Percentiles rank a stretch among this genome's conserved stretches.
phyloP scores from a whole-genome alignment of 2,113 vertebrate species.

The Nesoenas mayeri region DNA sequence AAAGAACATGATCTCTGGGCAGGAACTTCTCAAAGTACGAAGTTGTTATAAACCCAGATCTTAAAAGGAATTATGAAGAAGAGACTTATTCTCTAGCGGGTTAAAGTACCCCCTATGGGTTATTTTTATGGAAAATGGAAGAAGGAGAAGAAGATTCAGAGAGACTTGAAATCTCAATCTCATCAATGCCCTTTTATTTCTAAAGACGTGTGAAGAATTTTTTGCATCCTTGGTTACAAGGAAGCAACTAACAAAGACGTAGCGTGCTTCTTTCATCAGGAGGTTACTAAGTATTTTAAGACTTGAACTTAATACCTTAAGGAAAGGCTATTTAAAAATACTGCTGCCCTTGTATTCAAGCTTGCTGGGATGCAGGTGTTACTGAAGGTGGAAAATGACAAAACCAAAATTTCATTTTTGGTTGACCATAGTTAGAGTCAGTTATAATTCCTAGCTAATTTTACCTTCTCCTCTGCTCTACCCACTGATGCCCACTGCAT shows the following conservation, averaged over 20 bases:
- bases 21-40: not conserved
- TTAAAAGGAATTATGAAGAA: not conserved
- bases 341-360: not conserved
- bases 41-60: not conserved
- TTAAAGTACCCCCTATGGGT: not conserved
- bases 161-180: not conserved
- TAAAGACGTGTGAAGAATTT: not conserved
- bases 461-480: not conserved
- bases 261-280: not conserved
- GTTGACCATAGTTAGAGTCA: not conserved
- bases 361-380: not conserved
- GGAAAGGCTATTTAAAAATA: not conserved
- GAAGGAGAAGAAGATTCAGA: not conserved
- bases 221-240: conserved; percentile 4
- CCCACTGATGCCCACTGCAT: not conserved
- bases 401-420: not conserved
- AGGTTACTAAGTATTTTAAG: not conserved
- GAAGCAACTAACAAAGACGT: not conserved
- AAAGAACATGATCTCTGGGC: not conserved
- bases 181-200: not conserved
- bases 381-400: not conserved
- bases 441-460: not conserved
- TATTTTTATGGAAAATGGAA: not conserved
- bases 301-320: not conserved
- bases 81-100: not conserved